These are phyloP conservation scores for Cheilosia vernalis DNA, from an alignment of 2,888 invertebrate genomes.

Conservation along the genomic window DNA sequence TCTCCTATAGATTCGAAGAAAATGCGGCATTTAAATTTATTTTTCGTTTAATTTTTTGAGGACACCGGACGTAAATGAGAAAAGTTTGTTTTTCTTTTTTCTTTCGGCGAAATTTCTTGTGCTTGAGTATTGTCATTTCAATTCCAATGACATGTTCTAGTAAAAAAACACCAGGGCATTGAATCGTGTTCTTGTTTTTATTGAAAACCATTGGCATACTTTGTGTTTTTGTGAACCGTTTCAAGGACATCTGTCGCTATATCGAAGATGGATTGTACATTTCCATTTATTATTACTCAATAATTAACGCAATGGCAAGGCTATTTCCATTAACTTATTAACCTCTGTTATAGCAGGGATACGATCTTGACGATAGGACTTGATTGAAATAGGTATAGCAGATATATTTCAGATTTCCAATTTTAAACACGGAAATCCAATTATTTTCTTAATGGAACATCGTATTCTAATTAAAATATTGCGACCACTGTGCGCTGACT, in stretches of 20 bases:
- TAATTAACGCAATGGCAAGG: slow-evolving; percentile 10
- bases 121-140: neutral
- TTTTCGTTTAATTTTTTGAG: slow-evolving; percentile 24
- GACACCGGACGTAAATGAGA: slow-evolving; percentile 47
- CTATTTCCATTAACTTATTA: slow-evolving; percentile 8
- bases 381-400: neutral
- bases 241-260: neutral
- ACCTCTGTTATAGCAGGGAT: neutral
- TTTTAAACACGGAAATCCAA: slow-evolving; percentile 23
- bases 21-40: slow-evolving; percentile 43
- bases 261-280: neutral
- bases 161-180: neutral
- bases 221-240: neutral
- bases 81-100: slow-evolving; percentile 50
- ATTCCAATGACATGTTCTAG: slow-evolving; percentile 9
- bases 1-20: slow-evolving; percentile 52
- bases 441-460: slow-evolving; percentile 17
- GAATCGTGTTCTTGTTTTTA: slow-evolving; percentile 11
- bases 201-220: slow-evolving; percentile 19
- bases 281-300: too few relatives aligned
- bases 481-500: neutral
- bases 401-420: slow-evolving; percentile 15
- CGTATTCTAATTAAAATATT: slow-evolving; percentile 52
- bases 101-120: neutral
- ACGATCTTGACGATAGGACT: neutral